Conservation (phyloP, 1,140 invertebrate genomes). For the Drosophila paulistorum region DNA sequence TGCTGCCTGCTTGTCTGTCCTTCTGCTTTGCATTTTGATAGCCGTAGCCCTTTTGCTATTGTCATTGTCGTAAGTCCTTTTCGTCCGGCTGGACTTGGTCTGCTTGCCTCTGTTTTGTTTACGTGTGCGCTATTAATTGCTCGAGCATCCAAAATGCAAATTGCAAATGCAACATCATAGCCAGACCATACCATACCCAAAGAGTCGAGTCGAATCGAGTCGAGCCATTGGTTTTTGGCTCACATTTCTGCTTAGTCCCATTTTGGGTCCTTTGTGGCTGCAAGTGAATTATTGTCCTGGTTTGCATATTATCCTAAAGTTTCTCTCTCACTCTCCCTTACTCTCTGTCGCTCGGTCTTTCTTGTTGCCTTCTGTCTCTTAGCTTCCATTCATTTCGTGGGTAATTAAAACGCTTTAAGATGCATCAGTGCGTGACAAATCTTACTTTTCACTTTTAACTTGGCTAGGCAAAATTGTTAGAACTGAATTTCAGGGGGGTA, state of each 20-base stretch:
- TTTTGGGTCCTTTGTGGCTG: constrained; percentile 54
- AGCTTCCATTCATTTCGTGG: constrained; percentile 62
- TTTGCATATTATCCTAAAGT: constrained; percentile 79
- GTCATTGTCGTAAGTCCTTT: constrained; percentile 55
- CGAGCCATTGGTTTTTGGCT: constrained; percentile 32
- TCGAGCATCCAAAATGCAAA: constrained; percentile 74
- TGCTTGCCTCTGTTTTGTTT: constrained; percentile 66
- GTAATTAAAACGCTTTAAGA: constrained; percentile 82
- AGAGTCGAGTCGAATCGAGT: too few species aligned
- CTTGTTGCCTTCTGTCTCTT: constrained; percentile 13
- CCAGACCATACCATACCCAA: not conserved
- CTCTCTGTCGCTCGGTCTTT: not conserved
- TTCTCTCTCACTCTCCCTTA: not conserved
- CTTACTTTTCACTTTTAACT: constrained; percentile 80
- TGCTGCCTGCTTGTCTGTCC: not conserved
- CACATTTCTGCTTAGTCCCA: constrained; percentile 9
- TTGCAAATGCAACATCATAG: constrained; percentile 54
- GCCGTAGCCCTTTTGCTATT: constrained; percentile 54
- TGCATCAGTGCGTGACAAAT: constrained; percentile 82
- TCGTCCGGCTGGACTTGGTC: constrained; percentile 6
- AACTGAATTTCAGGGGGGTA: constrained; percentile 33
- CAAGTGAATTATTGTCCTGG: constrained; percentile 80
- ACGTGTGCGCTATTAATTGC: constrained; percentile 80
- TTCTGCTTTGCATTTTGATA: constrained; percentile 79
- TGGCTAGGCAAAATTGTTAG: constrained; percentile 12